Base-by-base conservation (phyloP, 2,888 invertebrate genomes). In the Cerastoderma edule region DNA sequence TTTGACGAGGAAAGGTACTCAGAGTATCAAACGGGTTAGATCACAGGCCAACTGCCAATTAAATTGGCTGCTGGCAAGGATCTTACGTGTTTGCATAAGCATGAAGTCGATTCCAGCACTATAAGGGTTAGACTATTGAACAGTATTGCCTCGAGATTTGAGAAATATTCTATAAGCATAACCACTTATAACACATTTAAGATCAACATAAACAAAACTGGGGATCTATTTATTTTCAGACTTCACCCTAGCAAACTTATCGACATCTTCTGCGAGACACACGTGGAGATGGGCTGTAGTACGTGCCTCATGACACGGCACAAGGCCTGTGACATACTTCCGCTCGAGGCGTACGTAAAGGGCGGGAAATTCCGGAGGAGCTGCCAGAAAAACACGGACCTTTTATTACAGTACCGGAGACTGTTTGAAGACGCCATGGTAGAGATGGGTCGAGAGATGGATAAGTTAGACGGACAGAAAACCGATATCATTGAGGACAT, bases 241-340 rank as follows among this genome's bases (percentile, higher is more conserved):
- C 46, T 73, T 8, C 79, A 80, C 71, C 79, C 79, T 2, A 66
- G 57, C 1, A 80, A 75, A 33, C 27, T 73, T 24, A 64, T 80
- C 13, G 79, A 80, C 28, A 73, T 75, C 50, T 80, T 70, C 64
- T 80, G 79, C 50, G 75, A 80, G 32, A 80, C 63, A 5, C 79
- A 75, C 60, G 70, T 73, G 44, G 75, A 80, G 35, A 70, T 80
- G 1, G 75, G 75, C 2, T 80, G 79, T 35, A 70, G 75, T 24
- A 70, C 79, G 46, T 80, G 79, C 33, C 50, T 80, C 3, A 70
- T 80, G 32, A 80, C 79, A 3, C 63, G 75, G 10, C 75, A 80
- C 48, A 80, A 80, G 35, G 72, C 67, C 13, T 80, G 79, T 48
- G 70, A 80, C 24, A 57, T 75, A 2, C 32, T 67, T 6, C 72